Conservation (phyloP, 2,797 vertebrate genomes). For the Eulemur rubriventer region DNA sequence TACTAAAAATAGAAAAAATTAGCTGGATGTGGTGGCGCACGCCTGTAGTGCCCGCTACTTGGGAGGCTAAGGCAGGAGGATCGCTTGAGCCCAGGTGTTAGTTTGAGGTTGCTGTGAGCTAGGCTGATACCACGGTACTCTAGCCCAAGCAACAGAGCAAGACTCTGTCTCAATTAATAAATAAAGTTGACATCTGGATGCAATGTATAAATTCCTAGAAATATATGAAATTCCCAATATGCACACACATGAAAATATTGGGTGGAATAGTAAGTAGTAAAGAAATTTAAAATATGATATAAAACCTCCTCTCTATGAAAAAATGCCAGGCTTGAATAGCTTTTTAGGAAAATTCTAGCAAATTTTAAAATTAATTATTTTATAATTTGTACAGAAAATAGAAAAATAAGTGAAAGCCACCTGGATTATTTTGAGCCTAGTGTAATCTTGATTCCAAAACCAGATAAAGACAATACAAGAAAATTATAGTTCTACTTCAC, state of each 20-base stretch:
- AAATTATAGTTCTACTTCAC: neutral
- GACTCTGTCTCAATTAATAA: neutral
- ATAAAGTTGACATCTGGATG: neutral
- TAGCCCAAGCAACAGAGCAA: too few species aligned
- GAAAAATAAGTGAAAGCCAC: neutral
- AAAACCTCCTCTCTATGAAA: neutral
- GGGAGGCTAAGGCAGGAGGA: too few species aligned
- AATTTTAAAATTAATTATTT: neutral
- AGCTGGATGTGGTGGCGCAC: too few species aligned
- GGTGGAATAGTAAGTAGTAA: neutral
- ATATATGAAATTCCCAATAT: neutral
- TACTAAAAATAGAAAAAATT: too few species aligned
- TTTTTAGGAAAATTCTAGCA: neutral
- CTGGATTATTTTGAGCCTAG: neutral
- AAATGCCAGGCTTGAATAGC: neutral
- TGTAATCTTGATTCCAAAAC: constrained; percentile 1
- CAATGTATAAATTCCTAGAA: neutral
- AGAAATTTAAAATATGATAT: constrained; percentile 14
- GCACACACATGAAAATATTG: neutral
- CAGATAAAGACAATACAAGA: neutral
- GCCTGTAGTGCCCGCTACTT: too few species aligned
- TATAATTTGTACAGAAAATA: neutral
- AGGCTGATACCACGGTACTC: too few species aligned
- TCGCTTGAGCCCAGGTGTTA: too few species aligned
- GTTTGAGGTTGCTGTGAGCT: too few species aligned